A percentile compares a stretch with the other conserved stretches of the same genome.
Evolutionary conservation across 2,888 invertebrate genomes (phyloP).

Genomic region (Euplagia quadripunctaria): DNA sequence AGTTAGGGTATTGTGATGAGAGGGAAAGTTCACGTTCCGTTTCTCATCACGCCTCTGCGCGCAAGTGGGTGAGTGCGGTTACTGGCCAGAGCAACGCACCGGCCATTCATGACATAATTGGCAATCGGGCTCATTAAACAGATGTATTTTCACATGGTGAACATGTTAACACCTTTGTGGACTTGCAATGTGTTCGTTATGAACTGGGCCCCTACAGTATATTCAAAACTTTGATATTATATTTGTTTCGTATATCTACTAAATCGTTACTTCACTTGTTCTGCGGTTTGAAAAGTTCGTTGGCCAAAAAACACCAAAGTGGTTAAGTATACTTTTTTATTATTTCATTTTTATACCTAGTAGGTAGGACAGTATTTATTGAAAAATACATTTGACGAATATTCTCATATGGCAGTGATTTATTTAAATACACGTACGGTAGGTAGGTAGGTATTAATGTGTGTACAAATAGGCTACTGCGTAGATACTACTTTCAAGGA

Average conservation of each 20-base stretch:
- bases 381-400: too few species aligned
- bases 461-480: not conserved
- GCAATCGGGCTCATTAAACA: conserved; percentile 81
- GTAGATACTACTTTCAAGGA: conserved; percentile 14
- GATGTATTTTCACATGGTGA: conserved; percentile 69
- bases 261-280: not conserved
- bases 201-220: conserved; percentile 32
- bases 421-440: too few species aligned
- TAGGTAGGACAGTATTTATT: too few species aligned
- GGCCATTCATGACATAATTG: conserved; percentile 84
- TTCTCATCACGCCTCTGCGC: conserved; percentile 82
- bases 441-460: not conserved
- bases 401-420: too few species aligned
- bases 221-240: conserved; percentile 21
- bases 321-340: too few species aligned
- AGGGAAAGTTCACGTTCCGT: conserved; percentile 85
- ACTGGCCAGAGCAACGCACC: conserved; percentile 82
- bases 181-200: conserved; percentile 29
- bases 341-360: too few species aligned
- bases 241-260: not conserved
- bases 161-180: conserved; percentile 66
- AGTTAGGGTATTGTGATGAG: conserved; percentile 80
- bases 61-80: conserved; percentile 85
- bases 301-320: too few species aligned
- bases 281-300: not conserved